Conservation (phyloP, 2,888 invertebrate genomes). For the Girardia tigrina region DNA sequence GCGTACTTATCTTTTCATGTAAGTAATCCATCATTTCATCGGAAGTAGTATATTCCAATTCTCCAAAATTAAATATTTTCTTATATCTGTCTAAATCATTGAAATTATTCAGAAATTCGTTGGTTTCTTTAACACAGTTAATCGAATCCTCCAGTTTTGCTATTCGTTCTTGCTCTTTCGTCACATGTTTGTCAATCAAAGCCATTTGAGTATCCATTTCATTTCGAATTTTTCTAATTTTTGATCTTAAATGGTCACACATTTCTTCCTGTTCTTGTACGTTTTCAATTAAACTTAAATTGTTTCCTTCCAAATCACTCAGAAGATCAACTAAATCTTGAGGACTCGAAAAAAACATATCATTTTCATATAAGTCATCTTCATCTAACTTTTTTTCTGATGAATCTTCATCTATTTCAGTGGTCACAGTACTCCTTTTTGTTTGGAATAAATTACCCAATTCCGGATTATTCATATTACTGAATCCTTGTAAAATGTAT, state of each 20-base stretch:
- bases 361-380: slow-evolving; percentile 7
- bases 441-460: background rate
- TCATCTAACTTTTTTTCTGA: background rate
- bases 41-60: background rate
- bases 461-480: background rate
- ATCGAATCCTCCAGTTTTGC: background rate
- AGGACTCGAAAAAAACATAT: background rate
- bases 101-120: background rate
- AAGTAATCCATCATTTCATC: slow-evolving; percentile 1
- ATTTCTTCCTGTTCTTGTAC: slow-evolving; percentile 12
- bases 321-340: background rate
- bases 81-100: slow-evolving; percentile 7
- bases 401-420: background rate
- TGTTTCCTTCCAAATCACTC: background rate
- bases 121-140: background rate
- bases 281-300: slow-evolving; percentile 6
- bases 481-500: background rate
- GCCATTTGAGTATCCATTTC: background rate
- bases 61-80: background rate
- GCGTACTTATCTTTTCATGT: background rate
- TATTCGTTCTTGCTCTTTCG: background rate
- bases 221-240: background rate
- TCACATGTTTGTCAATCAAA: background rate
- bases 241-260: background rate
- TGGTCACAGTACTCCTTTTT: background rate